These are phyloP conservation scores for Apotomis capreana DNA, from an alignment of 2,888 invertebrate species.

Conservation along the genomic window DNA sequence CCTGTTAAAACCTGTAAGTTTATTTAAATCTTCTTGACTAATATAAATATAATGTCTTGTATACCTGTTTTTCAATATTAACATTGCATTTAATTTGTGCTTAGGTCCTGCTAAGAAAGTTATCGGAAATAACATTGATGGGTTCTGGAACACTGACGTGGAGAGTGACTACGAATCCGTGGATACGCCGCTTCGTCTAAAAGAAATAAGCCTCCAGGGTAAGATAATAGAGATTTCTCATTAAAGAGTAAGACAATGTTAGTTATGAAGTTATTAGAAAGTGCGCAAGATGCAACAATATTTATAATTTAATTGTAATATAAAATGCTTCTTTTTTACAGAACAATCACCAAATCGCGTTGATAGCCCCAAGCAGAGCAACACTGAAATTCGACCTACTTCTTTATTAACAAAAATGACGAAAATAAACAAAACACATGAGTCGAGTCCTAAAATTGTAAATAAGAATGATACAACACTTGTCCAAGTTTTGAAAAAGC, in stretches of 20 bases:
- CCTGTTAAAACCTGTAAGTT: slow-evolving; percentile 16
- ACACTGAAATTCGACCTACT: not conserved
- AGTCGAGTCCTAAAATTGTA: slow-evolving; percentile 9
- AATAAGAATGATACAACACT: slow-evolving; percentile 4
- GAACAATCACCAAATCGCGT: not conserved
- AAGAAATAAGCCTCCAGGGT: slow-evolving; percentile 8
- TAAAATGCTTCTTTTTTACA: slow-evolving; percentile 19
- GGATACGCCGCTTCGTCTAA: not conserved
- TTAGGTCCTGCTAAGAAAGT: slow-evolving; percentile 44
- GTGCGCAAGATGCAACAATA: not conserved
- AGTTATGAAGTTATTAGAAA: not conserved
- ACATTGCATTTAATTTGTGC: not conserved
- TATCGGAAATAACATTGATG: slow-evolving; percentile 52
- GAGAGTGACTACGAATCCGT: slow-evolving; percentile 60
- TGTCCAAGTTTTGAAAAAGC: not conserved
- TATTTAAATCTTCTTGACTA: not conserved
- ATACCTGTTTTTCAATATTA: not conserved
- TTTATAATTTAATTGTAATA: not conserved
- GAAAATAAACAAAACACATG: not conserved
- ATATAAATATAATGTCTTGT: slow-evolving; percentile 1
- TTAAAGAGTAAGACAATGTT: no score
- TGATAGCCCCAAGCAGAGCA: slow-evolving; percentile 11
- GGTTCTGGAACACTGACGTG: slow-evolving; percentile 71
- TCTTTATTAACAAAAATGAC: not conserved
- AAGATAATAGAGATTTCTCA: not conserved